These are phyloP conservation scores for Lasioglossum morio DNA, from an alignment of 2,888 invertebrate species.

Conservation along the genomic window DNA sequence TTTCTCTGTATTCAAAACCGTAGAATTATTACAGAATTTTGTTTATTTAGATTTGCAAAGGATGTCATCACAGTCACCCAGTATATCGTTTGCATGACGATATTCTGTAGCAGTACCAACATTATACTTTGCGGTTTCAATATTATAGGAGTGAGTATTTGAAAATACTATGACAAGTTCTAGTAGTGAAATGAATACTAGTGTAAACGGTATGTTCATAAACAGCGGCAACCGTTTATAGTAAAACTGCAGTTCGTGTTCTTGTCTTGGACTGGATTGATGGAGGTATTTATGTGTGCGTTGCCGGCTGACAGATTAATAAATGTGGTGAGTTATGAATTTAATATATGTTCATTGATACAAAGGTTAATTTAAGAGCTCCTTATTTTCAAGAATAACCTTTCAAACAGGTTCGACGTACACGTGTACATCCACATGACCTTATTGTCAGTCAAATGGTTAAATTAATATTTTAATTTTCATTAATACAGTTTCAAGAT, in stretches of 20 bases:
- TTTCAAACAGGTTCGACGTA: too few relatives aligned
- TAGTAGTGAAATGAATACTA: not conserved
- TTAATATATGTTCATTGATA: not conserved
- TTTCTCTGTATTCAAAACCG: accelerated
- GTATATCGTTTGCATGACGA: not conserved
- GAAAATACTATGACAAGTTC: not conserved
- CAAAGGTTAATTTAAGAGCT: not conserved
- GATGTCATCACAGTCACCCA: not conserved
- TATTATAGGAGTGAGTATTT: conserved; percentile 10
- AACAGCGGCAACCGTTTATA: not conserved
- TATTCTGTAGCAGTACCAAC: not conserved
- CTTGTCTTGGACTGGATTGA: not conserved
- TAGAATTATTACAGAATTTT: not conserved
- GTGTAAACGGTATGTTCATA: not conserved
- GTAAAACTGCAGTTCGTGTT: not conserved
- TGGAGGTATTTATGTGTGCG: conserved; percentile 1
- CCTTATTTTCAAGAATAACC: not conserved
- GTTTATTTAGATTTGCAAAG: conserved; percentile 6
- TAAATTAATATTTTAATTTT: not conserved
- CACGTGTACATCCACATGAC: too few relatives aligned
- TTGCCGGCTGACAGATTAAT: not conserved
- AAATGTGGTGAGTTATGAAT: not conserved
- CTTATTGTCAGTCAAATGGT: too few relatives aligned
- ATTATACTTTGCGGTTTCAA: conserved; percentile 9
- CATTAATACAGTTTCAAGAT: not conserved